These are phyloP conservation scores for Fukomys damarensis DNA, from an alignment of 2,113 vertebrate genomes.

Conservation along the genomic window DNA sequence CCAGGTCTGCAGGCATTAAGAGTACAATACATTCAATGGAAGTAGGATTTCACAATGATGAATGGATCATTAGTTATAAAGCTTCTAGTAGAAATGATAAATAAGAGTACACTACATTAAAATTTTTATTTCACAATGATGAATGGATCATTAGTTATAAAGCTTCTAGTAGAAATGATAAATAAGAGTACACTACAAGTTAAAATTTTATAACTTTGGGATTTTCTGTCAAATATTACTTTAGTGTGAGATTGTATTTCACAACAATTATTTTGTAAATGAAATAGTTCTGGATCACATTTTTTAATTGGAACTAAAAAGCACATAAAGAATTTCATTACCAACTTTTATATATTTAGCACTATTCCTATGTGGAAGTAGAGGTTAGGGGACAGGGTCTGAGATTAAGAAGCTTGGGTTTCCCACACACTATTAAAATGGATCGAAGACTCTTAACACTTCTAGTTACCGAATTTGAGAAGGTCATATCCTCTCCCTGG, in stretches of 20 bases:
- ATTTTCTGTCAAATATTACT: slow-evolving; percentile 25
- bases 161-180: slow-evolving; percentile 40
- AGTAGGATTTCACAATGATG: slow-evolving; percentile 64
- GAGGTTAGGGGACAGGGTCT: not conserved
- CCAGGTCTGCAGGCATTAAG: not conserved
- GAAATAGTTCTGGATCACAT: not conserved
- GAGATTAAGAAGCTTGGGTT: not conserved
- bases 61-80: not conserved
- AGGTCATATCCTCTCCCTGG: not conserved
- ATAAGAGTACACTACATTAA: not conserved
- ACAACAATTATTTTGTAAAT: slow-evolving; percentile 27
- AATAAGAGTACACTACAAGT: not conserved
- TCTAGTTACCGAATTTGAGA: not conserved
- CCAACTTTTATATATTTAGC: not conserved
- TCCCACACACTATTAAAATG: not conserved
- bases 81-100: slow-evolving; percentile 41
- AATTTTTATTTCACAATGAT: slow-evolving; percentile 65
- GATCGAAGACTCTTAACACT: not conserved
- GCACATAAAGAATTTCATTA: not conserved
- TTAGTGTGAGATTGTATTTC: not conserved
- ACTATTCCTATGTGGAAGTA: not conserved
- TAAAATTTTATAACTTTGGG: not conserved
- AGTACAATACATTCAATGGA: not conserved
- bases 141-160: not conserved
- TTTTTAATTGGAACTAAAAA: slow-evolving; percentile 6